Percentiles rank a stretch among this genome's conserved stretches.
These are phyloP conservation scores for Phoeniculus purpureus DNA, from an alignment of 2,797 vertebrate genomes.

Conservation along the genomic window DNA sequence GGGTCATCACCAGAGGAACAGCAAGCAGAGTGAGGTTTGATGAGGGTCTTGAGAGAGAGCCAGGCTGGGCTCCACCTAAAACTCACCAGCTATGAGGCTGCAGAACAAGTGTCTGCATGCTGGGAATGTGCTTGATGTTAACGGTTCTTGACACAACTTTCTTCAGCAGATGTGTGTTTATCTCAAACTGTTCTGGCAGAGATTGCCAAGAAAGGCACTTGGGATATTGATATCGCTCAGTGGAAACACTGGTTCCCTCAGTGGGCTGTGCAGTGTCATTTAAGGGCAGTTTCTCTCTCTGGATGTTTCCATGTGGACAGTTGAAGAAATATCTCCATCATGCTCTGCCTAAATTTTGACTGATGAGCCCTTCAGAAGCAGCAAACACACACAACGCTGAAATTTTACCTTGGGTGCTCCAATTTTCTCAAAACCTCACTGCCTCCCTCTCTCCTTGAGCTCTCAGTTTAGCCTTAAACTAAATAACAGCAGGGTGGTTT, in stretches of 20 bases:
- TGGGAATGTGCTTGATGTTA: background rate
- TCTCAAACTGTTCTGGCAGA: slow-evolving; percentile 14
- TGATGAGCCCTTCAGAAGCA: background rate
- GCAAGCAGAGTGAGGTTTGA: background rate
- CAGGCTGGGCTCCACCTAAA: background rate
- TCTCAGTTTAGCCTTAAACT: background rate
- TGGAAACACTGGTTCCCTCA: background rate
- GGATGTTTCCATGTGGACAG: background rate
- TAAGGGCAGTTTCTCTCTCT: background rate
- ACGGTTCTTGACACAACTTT: background rate
- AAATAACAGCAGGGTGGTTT: accelerated
- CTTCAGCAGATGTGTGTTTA: slow-evolving; percentile 11
- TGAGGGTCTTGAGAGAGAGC: background rate
- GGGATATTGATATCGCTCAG: background rate
- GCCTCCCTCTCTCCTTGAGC: background rate
- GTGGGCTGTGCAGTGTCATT: background rate
- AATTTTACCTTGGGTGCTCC: background rate
- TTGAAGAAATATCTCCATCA: background rate
- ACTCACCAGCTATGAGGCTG: background rate
- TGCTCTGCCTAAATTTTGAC: background rate
- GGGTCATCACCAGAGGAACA: background rate
- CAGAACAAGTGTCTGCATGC: accelerated
- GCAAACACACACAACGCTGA: background rate
- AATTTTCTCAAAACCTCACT: background rate
- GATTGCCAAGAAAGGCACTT: background rate